Evolutionary conservation across 1,140 invertebrate genomes (phyloP), one percentile per base, ranked within the genome.

Genomic region (Pseudomyrmex dendroicus): DNA sequence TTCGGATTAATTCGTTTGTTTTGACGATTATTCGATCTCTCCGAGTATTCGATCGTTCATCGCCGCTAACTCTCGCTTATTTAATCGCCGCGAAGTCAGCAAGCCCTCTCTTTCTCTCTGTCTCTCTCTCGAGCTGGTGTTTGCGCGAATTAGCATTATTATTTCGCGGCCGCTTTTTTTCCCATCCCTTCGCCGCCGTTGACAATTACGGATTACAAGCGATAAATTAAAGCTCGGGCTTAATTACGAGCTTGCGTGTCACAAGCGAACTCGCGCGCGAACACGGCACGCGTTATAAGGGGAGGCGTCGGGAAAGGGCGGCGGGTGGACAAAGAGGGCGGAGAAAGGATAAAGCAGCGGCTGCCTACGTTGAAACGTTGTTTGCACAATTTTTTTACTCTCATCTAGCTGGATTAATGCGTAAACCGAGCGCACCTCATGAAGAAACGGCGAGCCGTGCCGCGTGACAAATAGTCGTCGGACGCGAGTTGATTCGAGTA

Each of bases 371-470:
- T 83, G 84, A 86, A 86, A 73, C 85, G 59, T 46, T 86, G 72
- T 86, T 86, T 82, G 85, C 84, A 73, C 70, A 67, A 52, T 73
- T 62, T 82, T 82, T 86, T 86, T 77, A 25, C 76, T 80, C 85
- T 76, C 85, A 86, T 83, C 78, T 46, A 52, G 25, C 84, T 59
- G 85, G 85, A 86, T 86, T 86, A 86, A 86, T 86, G 85, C 78
- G 85, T 76, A 86, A 86, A 83, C 78, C 85, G 78, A 86, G 85
- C 35, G 35, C 82, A 76, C 57, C 77, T 83, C 44, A 74, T 72
- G 72, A 76, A 86, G 77, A 83, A 86, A 83, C 80, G 84, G 84
- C 85, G 77, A 59, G 46, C 84, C 57, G 70, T 57, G 70, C 64
- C 61, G 84, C 77, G 57, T 86, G 85, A 86, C 85, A 86, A 86